A percentile compares a stretch with the other conserved stretches of the same genome.
These are phyloP conservation scores for Heteropelma amictum DNA, from an alignment of 2,888 invertebrate species.

Conservation along the genomic window DNA sequence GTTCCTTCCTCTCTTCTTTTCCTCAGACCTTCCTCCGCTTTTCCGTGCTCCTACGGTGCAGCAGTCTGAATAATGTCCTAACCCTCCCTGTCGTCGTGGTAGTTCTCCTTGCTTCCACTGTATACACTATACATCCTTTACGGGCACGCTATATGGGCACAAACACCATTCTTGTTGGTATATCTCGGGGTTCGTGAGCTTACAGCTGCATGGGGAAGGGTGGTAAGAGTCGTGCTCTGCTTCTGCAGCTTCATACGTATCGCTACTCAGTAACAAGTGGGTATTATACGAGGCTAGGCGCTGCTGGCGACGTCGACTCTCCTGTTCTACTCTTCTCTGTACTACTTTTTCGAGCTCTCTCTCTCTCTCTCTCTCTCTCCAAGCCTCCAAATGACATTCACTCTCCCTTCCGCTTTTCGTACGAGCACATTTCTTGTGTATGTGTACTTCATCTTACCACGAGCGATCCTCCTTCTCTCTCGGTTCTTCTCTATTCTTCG, in stretches of 20 bases:
- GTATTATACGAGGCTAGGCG: constrained; percentile 66
- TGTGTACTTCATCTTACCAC: constrained; percentile 33
- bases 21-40: constrained; percentile 31
- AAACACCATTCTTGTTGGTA: constrained; percentile 37
- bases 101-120: constrained; percentile 37
- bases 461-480: constrained; percentile 11
- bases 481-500: constrained; percentile 22
- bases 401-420: constrained; percentile 8
- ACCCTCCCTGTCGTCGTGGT: constrained; percentile 38
- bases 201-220: constrained; percentile 37
- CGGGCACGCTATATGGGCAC: constrained; percentile 33
- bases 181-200: constrained; percentile 35
- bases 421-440: constrained; percentile 11
- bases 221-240: constrained; percentile 41
- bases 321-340: not conserved
- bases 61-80: constrained; percentile 71
- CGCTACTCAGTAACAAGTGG: constrained; percentile 74
- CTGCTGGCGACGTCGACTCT: constrained; percentile 52
- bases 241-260: constrained; percentile 61
- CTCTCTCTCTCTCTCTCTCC: constrained; percentile 3
- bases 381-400: constrained; percentile 26
- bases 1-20: not conserved
- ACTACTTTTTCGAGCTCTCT: not conserved
- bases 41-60: constrained; percentile 53
- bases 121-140: constrained; percentile 38